A percentile compares a stretch with the other conserved stretches of the same genome.
phyloP scores from a whole-genome alignment of 2,888 invertebrate genomes.

The Gibbula magus region DNA sequence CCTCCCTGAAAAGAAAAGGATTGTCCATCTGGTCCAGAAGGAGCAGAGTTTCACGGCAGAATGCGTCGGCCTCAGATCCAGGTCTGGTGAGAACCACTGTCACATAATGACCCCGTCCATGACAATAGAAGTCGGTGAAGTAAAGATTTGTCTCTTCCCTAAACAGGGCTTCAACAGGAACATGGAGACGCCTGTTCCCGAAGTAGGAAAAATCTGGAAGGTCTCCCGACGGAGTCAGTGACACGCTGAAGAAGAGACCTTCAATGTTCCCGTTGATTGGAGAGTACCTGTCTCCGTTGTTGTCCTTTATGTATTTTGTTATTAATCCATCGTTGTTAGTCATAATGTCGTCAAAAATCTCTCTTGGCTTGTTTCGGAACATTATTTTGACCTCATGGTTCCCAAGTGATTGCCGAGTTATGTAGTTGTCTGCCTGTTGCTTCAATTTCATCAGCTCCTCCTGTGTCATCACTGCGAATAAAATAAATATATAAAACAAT shows the following conservation, averaged over 20 bases:
- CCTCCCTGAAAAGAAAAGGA: not conserved
- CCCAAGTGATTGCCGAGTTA: not conserved
- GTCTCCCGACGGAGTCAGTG: not conserved
- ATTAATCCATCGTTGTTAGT: not conserved
- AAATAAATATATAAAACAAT: not conserved
- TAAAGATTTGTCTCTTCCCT: constrained; percentile 50
- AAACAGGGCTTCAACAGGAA: constrained; percentile 30
- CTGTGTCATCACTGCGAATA: not conserved
- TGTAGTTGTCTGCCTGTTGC: not conserved
- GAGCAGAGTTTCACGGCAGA: constrained; percentile 29
- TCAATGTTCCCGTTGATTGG: constrained; percentile 17
- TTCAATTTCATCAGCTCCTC: not conserved
- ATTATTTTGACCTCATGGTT: not conserved
- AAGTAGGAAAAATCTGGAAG: constrained; percentile 48
- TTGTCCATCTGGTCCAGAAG: not conserved
- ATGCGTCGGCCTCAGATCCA: constrained; percentile 27
- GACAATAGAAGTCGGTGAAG: constrained; percentile 74
- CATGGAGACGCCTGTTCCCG: constrained; percentile 36
- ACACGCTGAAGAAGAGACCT: constrained; percentile 23
- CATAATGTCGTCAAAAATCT: not conserved
- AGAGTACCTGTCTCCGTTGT: constrained; percentile 22
- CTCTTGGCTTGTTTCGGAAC: constrained; percentile 11
- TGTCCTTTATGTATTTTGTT: constrained; percentile 18
- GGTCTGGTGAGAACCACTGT: constrained; percentile 60
- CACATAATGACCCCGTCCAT: constrained; percentile 64